Base-by-base conservation (phyloP, 1,140 invertebrate genomes). In the Listronotus oregonensis region DNA sequence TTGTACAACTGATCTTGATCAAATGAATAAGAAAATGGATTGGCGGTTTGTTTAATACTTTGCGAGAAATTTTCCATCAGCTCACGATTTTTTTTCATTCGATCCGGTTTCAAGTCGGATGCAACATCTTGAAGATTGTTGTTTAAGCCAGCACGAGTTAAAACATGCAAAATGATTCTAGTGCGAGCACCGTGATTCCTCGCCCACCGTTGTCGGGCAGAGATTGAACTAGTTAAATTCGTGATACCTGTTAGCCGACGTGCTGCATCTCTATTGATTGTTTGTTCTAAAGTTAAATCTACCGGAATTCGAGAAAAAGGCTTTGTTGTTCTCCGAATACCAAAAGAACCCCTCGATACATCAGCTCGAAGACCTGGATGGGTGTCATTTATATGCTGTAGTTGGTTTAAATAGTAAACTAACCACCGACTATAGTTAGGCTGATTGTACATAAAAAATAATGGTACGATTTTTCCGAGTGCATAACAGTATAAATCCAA, bases 141-240 rank as follows among this genome's bases (percentile, higher is more conserved):
- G 11, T 31, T 34, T 27, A 31, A 12, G 4, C 49, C 9, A 27
- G 31, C 27, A 12, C 10, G 10, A 51, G 21, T 27, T 27, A 27
- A 27, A 8, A 37, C 34, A 8, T 10, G 8, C 2, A 11, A 21
- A 1, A 52, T 37, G 46, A 76, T 73, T 59, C 65, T 74, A n/a
- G 75, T 68, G 43, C 73, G 61, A 17, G 75, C 67, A 46, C 54
- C 65, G 55, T 76, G 72, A 56, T 71, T 78, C 0, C 68, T 39
- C 17, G 71, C 68, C 74, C 72, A 77, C 37, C 74, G 21, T 63
- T 76, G 64, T 54, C 76, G 40, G 47, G 73, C 72, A 54, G 70
- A 60, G 39, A 78, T 78, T 18, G 71, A 76, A 18, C 76, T 64
- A 8, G 68, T 67, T 15, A 69, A 61, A 55, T 71, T 60, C 39